Conservation (phyloP, 2,888 invertebrate species). For the Seira ritae region DNA sequence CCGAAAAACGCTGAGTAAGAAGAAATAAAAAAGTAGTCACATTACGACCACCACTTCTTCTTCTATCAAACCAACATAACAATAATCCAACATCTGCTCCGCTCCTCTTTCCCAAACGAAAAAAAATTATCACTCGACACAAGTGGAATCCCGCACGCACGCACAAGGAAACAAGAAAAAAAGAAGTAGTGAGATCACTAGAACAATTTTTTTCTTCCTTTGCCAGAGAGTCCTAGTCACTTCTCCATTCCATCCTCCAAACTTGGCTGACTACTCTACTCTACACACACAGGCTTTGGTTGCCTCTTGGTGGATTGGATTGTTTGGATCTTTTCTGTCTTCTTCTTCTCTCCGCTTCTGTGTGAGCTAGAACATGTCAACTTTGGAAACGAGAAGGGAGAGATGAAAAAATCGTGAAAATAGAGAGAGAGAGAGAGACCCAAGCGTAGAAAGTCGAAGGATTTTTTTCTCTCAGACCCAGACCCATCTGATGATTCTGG, state of each 20-base stretch:
- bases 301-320: constrained; percentile 35
- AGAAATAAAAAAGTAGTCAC: constrained; percentile 27
- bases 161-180: constrained; percentile 23
- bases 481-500: constrained; percentile 60
- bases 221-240: constrained; percentile 1
- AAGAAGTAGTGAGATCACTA: constrained; percentile 7
- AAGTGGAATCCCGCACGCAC: constrained; percentile 42
- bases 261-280: background rate
- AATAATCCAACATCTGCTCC: constrained; percentile 57
- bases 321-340: constrained; percentile 52
- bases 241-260: background rate
- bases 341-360: constrained; percentile 22
- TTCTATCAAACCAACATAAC: constrained; percentile 39
- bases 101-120: constrained; percentile 16
- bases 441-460: constrained; percentile 22
- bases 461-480: constrained; percentile 2
- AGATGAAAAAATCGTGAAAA: constrained; percentile 44
- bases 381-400: constrained; percentile 38
- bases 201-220: background rate
- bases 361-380: constrained; percentile 49
- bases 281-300: background rate
- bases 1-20: constrained; percentile 19
- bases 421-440: constrained; percentile 22
- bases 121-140: constrained; percentile 17
- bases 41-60: constrained; percentile 28